Evolutionary conservation across 1,140 invertebrate species (phyloP), one percentile per base, ranked within the genome.

Genomic region (Drosophila willistoni): DNA sequence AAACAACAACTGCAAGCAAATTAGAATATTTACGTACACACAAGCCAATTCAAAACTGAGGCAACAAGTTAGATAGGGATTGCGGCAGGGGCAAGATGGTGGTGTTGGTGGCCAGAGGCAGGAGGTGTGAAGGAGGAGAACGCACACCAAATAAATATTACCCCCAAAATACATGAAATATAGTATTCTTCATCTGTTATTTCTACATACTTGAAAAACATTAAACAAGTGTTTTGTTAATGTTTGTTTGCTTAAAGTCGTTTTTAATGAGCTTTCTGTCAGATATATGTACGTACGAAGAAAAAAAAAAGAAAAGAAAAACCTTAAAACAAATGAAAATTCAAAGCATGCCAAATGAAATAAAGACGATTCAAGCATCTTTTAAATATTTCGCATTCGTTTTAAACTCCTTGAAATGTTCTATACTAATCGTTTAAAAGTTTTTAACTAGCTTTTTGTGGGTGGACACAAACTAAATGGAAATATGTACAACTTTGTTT

Each of bases 191-290:
- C 62, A 54, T 62, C 42, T 73, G 67, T 55, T 65, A 68, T 68
- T 85, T 79, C 72, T 87, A 82, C 72, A 79, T 87, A 86, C 83
- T 86, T 86, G 82, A 86, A 87, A 59, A 86, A 87, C 69, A 64
- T 79, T 87, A 87, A 87, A 86, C 82, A 86, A 86, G 82, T 87
- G 83, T 87, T 86, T 86, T 83, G 82, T 86, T 86, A 87, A 86
- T 86, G 79, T 86, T 82, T 86, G 83, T 86, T 86, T 86, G 76
- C 79, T 76, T 82, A 77, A 81, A 85, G 79, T 54, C 69, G 44
- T 79, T 85, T 87, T 74, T 69, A 82, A 87, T 82, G 79, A 87
- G 79, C 68, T 81, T 69, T 86, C 54, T 61, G 64, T 39, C 29
- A 39, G 14, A 63, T 36, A 44, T 19, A 3, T 25, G 22, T 25